Evolutionary conservation across 2,113 vertebrate genomes (phyloP).

Genomic region (Cynocephalus volans): DNA sequence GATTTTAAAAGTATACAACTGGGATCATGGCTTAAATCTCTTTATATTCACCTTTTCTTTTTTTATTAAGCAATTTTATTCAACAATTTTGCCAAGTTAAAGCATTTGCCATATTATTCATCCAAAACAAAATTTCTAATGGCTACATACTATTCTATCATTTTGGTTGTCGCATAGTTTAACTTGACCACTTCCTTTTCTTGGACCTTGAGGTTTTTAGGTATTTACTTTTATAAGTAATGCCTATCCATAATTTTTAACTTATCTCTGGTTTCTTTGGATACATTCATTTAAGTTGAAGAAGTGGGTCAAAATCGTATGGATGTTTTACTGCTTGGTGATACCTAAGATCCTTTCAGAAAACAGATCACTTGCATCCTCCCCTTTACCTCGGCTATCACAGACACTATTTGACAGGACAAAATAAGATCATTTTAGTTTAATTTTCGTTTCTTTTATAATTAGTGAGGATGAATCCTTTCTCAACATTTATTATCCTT

Average conservation of each 20-base stretch:
- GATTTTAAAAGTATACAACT: conserved; percentile 2
- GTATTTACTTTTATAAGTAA: background rate
- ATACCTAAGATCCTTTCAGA: background rate
- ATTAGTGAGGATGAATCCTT: background rate
- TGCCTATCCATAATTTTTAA: background rate
- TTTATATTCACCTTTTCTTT: background rate
- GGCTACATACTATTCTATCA: background rate
- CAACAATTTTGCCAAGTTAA: background rate
- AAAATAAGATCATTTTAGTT: background rate
- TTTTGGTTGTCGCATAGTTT: background rate
- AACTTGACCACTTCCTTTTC: background rate
- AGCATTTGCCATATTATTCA: background rate
- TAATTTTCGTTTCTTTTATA: background rate
- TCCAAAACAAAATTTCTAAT: background rate
- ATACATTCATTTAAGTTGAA: background rate
- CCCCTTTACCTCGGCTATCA: background rate
- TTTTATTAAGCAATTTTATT: background rate
- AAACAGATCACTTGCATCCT: background rate
- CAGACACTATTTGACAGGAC: background rate
- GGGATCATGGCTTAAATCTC: background rate
- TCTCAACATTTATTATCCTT: background rate
- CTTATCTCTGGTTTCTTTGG: background rate
- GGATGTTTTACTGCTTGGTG: background rate
- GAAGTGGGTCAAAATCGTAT: background rate
- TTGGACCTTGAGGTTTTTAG: background rate